Evolutionary conservation across 2,888 invertebrate genomes (phyloP).

Genomic region (Molorchus minor): DNA sequence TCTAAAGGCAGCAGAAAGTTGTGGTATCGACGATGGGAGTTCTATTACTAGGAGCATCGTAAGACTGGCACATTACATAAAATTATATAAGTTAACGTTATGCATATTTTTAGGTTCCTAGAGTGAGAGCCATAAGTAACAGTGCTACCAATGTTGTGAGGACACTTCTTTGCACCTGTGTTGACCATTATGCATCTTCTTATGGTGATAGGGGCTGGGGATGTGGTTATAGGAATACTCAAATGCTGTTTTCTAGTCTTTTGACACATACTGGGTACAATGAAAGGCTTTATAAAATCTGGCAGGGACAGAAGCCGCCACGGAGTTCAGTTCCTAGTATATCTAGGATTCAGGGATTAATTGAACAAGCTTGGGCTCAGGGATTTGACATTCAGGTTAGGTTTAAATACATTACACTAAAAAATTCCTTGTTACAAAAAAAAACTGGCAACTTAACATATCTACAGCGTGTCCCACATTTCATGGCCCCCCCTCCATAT

Average conservation of each 20-base stretch:
- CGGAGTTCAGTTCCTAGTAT: slow-evolving; percentile 84
- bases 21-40: slow-evolving; percentile 83
- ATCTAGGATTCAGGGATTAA: slow-evolving; percentile 82
- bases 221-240: slow-evolving; percentile 90
- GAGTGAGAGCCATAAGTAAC: slow-evolving; percentile 64
- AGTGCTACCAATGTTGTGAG: slow-evolving; percentile 72
- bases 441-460: background rate
- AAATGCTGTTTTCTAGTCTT: slow-evolving; percentile 89
- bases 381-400: slow-evolving; percentile 81
- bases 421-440: background rate
- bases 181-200: slow-evolving; percentile 87
- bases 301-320: slow-evolving; percentile 64
- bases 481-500: too few species aligned
- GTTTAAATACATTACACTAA: background rate
- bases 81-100: slow-evolving; percentile 2
- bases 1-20: slow-evolving; percentile 77
- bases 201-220: slow-evolving; percentile 94
- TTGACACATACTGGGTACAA: slow-evolving; percentile 75
- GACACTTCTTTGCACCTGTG: slow-evolving; percentile 80
- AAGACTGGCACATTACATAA: slow-evolving; percentile 34
- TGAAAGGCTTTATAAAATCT: slow-evolving; percentile 66
- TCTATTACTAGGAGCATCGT: slow-evolving; percentile 80
- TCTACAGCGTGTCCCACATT: too few species aligned
- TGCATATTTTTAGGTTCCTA: slow-evolving; percentile 58
- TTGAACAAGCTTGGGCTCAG: slow-evolving; percentile 83